Conservation (phyloP, 2,888 invertebrate species). For the Callosobruchus maculatus region DNA sequence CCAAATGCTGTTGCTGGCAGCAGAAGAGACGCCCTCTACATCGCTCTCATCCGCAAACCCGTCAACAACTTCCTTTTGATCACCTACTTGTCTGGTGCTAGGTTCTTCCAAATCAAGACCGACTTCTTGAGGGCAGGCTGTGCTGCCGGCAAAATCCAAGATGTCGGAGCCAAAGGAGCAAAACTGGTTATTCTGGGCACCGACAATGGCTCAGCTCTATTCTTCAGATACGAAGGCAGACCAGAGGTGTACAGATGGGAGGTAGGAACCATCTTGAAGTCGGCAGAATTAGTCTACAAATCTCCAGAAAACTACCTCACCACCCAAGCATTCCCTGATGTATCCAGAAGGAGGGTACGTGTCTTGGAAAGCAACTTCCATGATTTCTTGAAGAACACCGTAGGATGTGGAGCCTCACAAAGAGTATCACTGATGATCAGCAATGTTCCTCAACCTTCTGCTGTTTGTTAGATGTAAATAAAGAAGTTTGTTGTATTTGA, state of each 20-base stretch:
- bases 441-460: not conserved
- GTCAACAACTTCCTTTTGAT: conserved; percentile 58
- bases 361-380: conserved; percentile 63
- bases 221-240: conserved; percentile 59
- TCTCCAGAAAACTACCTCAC: conserved; percentile 54
- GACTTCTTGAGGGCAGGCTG: conserved; percentile 59
- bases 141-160: conserved; percentile 51
- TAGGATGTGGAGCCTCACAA: conserved; percentile 61
- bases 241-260: conserved; percentile 61
- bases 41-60: conserved; percentile 57
- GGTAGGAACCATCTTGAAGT: conserved; percentile 47
- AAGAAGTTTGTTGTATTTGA: not conserved
- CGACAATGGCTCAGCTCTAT: conserved; percentile 57
- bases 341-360: conserved; percentile 55
- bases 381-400: conserved; percentile 59
- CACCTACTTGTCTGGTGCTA: conserved; percentile 61
- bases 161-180: conserved; percentile 57
- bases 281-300: conserved; percentile 54
- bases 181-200: conserved; percentile 61
- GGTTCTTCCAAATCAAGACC: conserved; percentile 62
- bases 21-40: conserved; percentile 62
- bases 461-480: not conserved
- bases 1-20: conserved; percentile 56
- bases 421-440: conserved; percentile 42
- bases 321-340: conserved; percentile 59